Evolutionary conservation across 2,113 vertebrate genomes (phyloP), one percentile per base, ranked within the genome.

Genomic region (Dryoscopus gambensis): DNA sequence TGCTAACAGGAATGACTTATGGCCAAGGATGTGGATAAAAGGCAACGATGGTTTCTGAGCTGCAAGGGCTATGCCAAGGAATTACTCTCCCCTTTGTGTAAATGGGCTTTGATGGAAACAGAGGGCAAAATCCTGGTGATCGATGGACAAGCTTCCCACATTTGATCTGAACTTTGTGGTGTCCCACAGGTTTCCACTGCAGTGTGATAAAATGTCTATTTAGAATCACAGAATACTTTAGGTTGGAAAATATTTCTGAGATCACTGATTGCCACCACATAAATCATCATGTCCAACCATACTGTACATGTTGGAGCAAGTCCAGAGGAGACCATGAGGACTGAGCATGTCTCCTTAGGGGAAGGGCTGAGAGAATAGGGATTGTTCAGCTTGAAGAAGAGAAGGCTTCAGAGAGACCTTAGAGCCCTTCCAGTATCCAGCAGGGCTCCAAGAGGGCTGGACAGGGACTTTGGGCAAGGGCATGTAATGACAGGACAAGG

Each of bases 1-100:
- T 19, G 87, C 89, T 97, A 89, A 93, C 94, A 97, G 97, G 94
- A 96, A 67, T 94, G 93, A 95, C 93, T 97, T 97, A 80, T 7
- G 93, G 93, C 74, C 73, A 49, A 94, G 95, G 91, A 75, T 53
- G 62, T 15, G 10, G 86, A 80, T 77, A 90, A 91, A 69, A 89
- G 52, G 62, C 27, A 11, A 33, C 6, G 21, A 23, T 67, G 52
- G 60, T 91, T 94, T 89, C 74, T 3, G 28, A 95, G 79, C 85
- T 83, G 89, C 37, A 39, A 93, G 84, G 67, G 69, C 82, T 64
- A 0, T 44, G 70, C 64, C 73, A 68, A 49, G 85, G 68, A 56
- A 49, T 92, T 56, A 11, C 39, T 83, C 57, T 93, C 82, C 35
- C 33, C 44, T 79, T 40, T 71, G 62, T 92, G 59, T 74, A 65